phyloP scores from a whole-genome alignment of 1,140 invertebrate species.

The Calliphora vicina region DNA sequence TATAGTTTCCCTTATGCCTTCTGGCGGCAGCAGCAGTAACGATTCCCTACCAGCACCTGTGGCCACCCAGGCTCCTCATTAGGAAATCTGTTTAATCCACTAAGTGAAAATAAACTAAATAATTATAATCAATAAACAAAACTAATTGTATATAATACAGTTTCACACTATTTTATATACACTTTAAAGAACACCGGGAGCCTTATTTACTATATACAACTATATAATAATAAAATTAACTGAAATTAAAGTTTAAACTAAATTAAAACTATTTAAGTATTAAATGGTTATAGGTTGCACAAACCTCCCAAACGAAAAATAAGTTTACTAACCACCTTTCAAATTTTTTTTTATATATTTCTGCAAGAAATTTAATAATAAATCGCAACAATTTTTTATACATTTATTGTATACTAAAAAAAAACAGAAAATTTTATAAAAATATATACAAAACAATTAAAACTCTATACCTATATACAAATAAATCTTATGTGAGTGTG shows the following conservation, averaged over 20 bases:
- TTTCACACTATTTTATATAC: not conserved
- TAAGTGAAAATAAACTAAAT: not conserved
- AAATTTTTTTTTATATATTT: not conserved
- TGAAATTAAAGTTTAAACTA: not conserved
- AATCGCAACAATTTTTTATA: not conserved
- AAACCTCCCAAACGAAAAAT: not conserved
- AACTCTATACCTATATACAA: not conserved
- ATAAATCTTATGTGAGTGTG: not conserved
- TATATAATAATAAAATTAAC: not conserved
- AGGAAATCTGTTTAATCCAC: not conserved
- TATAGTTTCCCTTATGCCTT: slow-evolving; percentile 55
- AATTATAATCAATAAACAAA: not conserved
- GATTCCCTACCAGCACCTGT: not conserved
- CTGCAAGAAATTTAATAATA: not conserved
- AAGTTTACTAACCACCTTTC: not conserved
- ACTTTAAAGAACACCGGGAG: not conserved
- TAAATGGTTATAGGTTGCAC: not conserved
- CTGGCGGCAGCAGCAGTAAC: slow-evolving; percentile 44
- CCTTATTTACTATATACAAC: slow-evolving; percentile 5
- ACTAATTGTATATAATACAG: not conserved
- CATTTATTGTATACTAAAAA: not conserved
- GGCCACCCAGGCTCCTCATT: not conserved
- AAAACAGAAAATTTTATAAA: not conserved
- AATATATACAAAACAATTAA: not conserved
- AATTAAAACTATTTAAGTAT: not conserved